Conservation (phyloP, 1,140 invertebrate species). For the Caligus rogercresseyi region DNA sequence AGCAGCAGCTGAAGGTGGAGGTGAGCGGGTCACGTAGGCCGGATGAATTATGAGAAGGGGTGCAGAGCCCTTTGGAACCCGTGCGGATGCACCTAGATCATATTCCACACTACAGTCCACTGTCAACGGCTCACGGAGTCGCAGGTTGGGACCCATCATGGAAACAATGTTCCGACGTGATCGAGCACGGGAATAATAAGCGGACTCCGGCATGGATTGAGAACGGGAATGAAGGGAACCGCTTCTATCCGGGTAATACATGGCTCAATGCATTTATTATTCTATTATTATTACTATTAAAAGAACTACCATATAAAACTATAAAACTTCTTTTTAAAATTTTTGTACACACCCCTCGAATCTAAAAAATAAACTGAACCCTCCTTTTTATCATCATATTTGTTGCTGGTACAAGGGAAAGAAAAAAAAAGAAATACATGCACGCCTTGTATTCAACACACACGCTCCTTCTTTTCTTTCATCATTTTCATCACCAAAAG, state of each 20-base stretch:
- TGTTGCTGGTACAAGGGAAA: neutral
- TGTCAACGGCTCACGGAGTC: neutral
- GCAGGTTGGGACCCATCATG: neutral
- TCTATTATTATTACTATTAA: neutral
- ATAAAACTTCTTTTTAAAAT: neutral
- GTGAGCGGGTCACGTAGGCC: neutral
- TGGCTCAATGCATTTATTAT: neutral
- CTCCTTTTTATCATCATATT: neutral
- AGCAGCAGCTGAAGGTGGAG: no score
- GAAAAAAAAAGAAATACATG: neutral
- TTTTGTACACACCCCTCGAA: neutral
- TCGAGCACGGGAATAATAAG: neutral
- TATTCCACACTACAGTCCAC: constrained; percentile 20
- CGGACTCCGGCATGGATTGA: constrained; percentile 19
- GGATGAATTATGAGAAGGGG: constrained; percentile 18
- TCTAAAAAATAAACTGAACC: neutral
- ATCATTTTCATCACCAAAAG: neutral
- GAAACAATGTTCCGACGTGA: neutral
- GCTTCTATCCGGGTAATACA: neutral
- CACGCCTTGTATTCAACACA: neutral
- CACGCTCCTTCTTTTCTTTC: neutral
- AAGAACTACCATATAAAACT: neutral
- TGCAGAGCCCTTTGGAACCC: constrained; percentile 12
- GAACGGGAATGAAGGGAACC: constrained; percentile 9
- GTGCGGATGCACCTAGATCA: constrained; percentile 13